phyloP scores from a whole-genome alignment of 2,113 vertebrate species.

The Platycercus adscitus region DNA sequence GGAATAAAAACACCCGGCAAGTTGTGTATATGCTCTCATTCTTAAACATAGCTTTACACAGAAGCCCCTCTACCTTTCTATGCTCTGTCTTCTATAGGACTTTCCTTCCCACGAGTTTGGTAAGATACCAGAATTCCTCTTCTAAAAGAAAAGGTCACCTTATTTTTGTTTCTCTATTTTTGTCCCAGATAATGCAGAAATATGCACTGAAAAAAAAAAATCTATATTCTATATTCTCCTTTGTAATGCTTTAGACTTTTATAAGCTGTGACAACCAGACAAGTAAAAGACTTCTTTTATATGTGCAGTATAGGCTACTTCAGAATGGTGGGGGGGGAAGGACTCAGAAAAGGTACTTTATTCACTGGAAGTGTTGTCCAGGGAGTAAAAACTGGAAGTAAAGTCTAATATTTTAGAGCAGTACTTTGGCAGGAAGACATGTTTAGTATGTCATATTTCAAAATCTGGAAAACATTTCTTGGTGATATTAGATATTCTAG shows the following conservation, averaged over 20 bases:
- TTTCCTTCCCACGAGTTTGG: background rate
- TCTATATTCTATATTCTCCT: background rate
- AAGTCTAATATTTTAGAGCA: slow-evolving; percentile 5
- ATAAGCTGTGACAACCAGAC: background rate
- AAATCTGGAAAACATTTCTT: slow-evolving; percentile 31
- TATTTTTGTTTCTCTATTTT: background rate
- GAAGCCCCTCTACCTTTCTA: background rate
- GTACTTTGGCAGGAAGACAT: slow-evolving; percentile 1
- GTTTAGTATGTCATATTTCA: slow-evolving; percentile 46
- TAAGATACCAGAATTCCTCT: background rate
- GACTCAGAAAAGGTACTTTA: background rate
- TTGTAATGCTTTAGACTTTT: background rate
- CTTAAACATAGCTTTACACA: background rate
- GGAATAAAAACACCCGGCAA: background rate
- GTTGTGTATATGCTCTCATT: background rate
- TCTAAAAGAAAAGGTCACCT: background rate
- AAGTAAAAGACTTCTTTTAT: background rate
- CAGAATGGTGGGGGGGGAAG: background rate
- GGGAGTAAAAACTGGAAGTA: slow-evolving; percentile 15
- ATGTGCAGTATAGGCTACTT: background rate
- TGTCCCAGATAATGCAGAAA: background rate
- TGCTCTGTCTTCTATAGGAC: background rate
- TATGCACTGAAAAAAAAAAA: background rate
- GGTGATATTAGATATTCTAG: slow-evolving; percentile 15
- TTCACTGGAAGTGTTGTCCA: background rate